A percentile compares a stretch with the other conserved stretches of the same genome.
Evolutionary conservation across 2,888 invertebrate genomes (phyloP).

Genomic region (Papilio elwesi): DNA sequence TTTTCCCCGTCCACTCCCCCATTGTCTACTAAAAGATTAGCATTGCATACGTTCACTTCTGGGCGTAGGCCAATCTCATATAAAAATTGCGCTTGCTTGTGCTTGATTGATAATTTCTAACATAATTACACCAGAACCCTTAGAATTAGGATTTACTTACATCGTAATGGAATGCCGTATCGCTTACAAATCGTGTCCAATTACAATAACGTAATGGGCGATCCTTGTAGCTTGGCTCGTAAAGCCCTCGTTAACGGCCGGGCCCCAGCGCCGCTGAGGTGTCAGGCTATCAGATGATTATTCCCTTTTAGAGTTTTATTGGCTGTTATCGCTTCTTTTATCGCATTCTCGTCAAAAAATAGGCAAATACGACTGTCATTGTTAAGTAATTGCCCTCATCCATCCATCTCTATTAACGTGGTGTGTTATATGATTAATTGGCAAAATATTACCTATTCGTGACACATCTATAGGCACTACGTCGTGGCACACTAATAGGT

Average conservation of each 20-base stretch:
- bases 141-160: slow-evolving; percentile 5
- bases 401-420: no score
- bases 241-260: slow-evolving; percentile 5
- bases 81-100: no score
- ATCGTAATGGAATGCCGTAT: background rate
- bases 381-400: no score
- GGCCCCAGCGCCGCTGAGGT: background rate
- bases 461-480: no score
- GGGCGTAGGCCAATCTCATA: no score
- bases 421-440: no score
- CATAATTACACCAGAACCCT: background rate
- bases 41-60: no score
- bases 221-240: slow-evolving; percentile 15
- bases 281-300: slow-evolving; percentile 18
- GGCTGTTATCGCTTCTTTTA: slow-evolving; percentile 6
- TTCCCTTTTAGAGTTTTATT: slow-evolving; percentile 19
- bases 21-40: no score
- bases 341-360: background rate
- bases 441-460: no score
- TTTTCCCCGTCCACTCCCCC: no score
- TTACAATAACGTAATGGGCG: slow-evolving; percentile 4
- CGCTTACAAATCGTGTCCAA: slow-evolving; percentile 20
- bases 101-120: background rate
- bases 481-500: no score
- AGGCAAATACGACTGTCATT: background rate